Percentiles rank a stretch among this genome's conserved stretches.
Conservation (phyloP, 2,888 invertebrate genomes). For the Pyrrhosoma nymphula region DNA sequence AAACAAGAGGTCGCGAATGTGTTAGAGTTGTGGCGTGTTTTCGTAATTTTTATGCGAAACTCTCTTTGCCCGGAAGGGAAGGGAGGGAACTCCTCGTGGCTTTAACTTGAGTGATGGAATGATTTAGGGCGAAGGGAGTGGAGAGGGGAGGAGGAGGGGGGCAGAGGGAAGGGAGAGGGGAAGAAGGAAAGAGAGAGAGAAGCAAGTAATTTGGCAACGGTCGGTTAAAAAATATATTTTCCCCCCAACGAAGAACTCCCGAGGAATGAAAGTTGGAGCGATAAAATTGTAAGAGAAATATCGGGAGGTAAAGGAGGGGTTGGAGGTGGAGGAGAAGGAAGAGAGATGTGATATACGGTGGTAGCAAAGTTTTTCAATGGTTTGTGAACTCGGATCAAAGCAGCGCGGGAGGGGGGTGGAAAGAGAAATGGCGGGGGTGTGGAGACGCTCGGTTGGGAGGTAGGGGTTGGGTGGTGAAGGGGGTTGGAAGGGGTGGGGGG, state of each 20-base stretch:
- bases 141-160: background rate
- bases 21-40: background rate
- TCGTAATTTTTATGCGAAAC: background rate
- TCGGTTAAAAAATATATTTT: slow-evolving; percentile 20
- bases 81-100: background rate
- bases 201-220: slow-evolving; percentile 50
- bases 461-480: background rate
- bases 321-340: no score
- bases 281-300: slow-evolving; percentile 39
- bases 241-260: slow-evolving; percentile 26
- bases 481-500: background rate
- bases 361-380: slow-evolving; percentile 44
- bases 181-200: background rate
- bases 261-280: slow-evolving; percentile 42
- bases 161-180: background rate
- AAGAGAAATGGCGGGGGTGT: background rate
- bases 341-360: slow-evolving; percentile 34
- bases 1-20: background rate
- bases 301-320: slow-evolving; percentile 38
- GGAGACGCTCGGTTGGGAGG: no score
- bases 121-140: background rate
- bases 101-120: background rate
- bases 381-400: slow-evolving; percentile 20
- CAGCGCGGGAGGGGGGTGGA: background rate
- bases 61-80: background rate